Conservation (phyloP, 2,797 vertebrate species). For the Tamandua tetradactyla region DNA sequence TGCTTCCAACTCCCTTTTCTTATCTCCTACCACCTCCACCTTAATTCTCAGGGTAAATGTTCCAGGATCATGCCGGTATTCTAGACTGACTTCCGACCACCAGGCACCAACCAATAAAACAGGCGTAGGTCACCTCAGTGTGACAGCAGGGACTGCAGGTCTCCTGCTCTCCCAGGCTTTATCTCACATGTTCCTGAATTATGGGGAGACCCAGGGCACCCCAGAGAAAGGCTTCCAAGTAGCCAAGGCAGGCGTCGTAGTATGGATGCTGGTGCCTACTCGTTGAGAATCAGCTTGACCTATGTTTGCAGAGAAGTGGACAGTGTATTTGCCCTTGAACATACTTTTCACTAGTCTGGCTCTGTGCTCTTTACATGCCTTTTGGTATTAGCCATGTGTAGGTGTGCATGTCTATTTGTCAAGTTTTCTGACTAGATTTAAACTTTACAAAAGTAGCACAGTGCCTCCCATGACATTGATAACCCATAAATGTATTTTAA, state of each 20-base stretch:
- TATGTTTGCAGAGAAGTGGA: neutral
- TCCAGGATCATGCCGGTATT: neutral
- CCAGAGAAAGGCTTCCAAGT: neutral
- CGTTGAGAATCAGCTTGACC: neutral
- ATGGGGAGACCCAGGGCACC: too few relatives aligned
- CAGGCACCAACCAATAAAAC: neutral
- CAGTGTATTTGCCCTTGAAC: neutral
- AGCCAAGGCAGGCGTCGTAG: neutral
- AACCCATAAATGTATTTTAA: neutral
- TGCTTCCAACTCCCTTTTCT: neutral
- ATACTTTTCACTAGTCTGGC: neutral
- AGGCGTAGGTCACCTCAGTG: neutral
- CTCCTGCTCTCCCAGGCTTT: neutral
- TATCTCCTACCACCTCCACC: neutral
- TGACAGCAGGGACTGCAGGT: neutral
- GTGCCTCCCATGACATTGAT: neutral
- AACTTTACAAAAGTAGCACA: neutral
- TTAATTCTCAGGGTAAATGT: neutral
- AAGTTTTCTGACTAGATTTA: neutral
- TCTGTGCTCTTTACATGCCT: neutral
- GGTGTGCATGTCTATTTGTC: neutral
- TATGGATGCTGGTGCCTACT: neutral
- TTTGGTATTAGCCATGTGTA: neutral
- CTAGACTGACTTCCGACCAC: neutral
- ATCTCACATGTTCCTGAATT: neutral